phyloP scores from a whole-genome alignment of 2,888 invertebrate species.

The Eremobia ochroleuca region DNA sequence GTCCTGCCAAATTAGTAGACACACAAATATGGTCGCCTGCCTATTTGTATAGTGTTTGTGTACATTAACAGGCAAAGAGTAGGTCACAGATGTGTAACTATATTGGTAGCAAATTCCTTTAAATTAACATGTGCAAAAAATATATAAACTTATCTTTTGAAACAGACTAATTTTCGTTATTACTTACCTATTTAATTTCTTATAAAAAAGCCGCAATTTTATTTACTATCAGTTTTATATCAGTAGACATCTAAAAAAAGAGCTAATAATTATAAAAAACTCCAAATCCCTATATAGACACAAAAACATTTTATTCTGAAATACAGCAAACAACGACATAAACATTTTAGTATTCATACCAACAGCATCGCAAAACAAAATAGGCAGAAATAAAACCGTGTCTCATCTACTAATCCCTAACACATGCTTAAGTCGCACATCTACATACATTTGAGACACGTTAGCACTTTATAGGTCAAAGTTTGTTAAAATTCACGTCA shows the following conservation, averaged over 20 bases:
- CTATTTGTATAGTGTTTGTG: conserved; percentile 67
- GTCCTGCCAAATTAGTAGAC: conserved; percentile 78
- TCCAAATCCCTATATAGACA: not conserved
- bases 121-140: not conserved
- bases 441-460: conserved; percentile 60
- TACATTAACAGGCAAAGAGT: conserved; percentile 64
- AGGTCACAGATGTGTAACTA: conserved; percentile 57
- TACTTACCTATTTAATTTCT: too few species aligned
- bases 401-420: conserved; percentile 22
- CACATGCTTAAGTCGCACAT: conserved; percentile 44
- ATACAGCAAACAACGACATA: not conserved
- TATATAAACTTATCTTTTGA: too few species aligned
- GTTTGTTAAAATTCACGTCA: conserved; percentile 78
- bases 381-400: conserved; percentile 25
- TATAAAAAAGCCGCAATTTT: not conserved
- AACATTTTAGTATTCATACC: not conserved
- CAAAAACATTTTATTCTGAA: not conserved
- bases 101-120: not conserved
- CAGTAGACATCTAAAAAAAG: not conserved
- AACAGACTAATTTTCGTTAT: too few species aligned
- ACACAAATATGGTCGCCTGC: conserved; percentile 70
- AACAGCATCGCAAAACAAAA: conserved; percentile 10
- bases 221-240: not conserved
- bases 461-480: conserved; percentile 69
- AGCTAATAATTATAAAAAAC: not conserved